Evolutionary conservation across 2,797 vertebrate species (phyloP), one percentile per base, ranked within the genome.

Genomic region (Onychomys arenicola): DNA sequence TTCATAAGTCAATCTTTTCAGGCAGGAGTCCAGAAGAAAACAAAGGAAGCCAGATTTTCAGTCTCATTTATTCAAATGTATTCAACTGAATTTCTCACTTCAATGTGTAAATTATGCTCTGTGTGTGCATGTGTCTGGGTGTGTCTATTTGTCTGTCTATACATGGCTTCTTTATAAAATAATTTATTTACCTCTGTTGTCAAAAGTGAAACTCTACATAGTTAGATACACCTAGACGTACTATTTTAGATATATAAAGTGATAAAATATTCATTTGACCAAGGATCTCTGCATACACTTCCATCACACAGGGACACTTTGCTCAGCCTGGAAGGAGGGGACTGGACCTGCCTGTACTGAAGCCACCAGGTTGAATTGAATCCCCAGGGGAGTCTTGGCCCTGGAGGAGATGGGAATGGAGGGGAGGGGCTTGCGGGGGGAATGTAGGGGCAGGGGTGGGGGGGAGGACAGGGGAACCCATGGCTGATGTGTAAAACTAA

Each of bases 171-270:
- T 88, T 93, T 81, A 89, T 85, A 93, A 5, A 27, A 71, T 69
- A 59, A 69, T 91, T 84, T 85, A 89, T 40, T 90, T 82, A 34
- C 29, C 2, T 84, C 83, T n/a, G 85, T n/a, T 75, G 52, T 34
- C 11, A 76, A 83, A 34, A 65, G 29, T 83, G 25, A 52, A 83
- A 52, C 16, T 46, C 57, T 40, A 89, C 14, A 52, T 84, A 34
- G 9, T 19, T 80, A 16, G 67, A 65, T 81, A 11, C 37, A 40
- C 63, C 82, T 91, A 61, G 59, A 55, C 40, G 49, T 43, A 59
- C 16, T 85, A 29, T 55, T 94, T 94, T 92, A 17, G 80, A 87
- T 52, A 93, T 89, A 71, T 59, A 17, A 89, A 37, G 2, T 67
- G 21, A 43, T 89, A 63, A 65, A 57, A 71, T 92, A 4, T 81